Evolutionary conservation across 2,113 vertebrate species (phyloP).

Genomic region (Trematocara unimaculatum): DNA sequence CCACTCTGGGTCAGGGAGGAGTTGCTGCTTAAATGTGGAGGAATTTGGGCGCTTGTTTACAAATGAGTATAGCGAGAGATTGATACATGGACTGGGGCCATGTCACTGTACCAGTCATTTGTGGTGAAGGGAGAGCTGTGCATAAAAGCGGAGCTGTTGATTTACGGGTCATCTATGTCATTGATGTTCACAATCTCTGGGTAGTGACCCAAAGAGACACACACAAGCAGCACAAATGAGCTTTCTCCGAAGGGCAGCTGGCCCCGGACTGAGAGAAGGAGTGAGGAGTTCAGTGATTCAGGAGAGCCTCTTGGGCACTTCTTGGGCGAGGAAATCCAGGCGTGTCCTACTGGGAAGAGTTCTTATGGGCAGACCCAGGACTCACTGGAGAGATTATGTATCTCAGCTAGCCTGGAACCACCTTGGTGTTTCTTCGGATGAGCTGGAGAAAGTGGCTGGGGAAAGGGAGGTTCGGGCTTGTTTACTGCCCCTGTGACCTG

Average conservation of each 20-base stretch:
- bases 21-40: background rate
- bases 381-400: background rate
- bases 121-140: background rate
- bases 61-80: background rate
- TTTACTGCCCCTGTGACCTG: background rate
- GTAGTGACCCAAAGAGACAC: background rate
- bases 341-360: background rate
- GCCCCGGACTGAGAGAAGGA: background rate
- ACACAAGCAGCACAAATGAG: background rate
- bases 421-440: background rate
- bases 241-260: background rate
- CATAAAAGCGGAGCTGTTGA: background rate
- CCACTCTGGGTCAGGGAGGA: background rate
- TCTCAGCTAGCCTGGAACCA: background rate
- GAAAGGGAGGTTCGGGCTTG: background rate
- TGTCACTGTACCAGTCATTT: rapidly evolving
- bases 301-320: background rate
- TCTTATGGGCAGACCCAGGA: background rate
- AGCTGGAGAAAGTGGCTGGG: background rate
- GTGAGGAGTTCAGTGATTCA: background rate
- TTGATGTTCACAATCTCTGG: background rate
- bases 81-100: background rate
- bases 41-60: background rate
- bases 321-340: background rate
- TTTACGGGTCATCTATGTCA: background rate